These are phyloP conservation scores for Tretioscincus oriximinensis DNA, from an alignment of 2,113 vertebrate species.

Conservation along the genomic window DNA sequence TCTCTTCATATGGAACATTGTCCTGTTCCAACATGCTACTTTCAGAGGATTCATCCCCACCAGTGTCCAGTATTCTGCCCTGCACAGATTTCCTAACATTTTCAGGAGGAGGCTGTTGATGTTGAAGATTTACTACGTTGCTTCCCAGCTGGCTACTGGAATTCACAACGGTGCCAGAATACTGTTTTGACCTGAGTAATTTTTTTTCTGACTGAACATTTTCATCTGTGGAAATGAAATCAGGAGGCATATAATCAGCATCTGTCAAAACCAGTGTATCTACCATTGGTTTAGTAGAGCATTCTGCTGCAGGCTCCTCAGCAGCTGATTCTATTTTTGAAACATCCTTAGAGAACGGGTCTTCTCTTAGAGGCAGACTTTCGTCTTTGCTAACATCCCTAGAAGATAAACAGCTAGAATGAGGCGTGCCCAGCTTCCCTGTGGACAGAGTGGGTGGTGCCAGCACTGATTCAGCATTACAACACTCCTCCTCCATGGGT, in stretches of 20 bases:
- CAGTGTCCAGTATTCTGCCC: constrained; percentile 39
- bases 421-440: constrained; percentile 56
- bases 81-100: constrained; percentile 48
- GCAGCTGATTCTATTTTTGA: constrained; percentile 45
- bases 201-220: constrained; percentile 54
- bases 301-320: constrained; percentile 35
- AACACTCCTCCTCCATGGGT: constrained; percentile 68
- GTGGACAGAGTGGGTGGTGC: constrained; percentile 67
- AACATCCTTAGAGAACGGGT: constrained; percentile 54
- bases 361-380: constrained; percentile 56
- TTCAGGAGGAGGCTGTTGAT: constrained; percentile 39
- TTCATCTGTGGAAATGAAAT: constrained; percentile 45
- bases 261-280: constrained; percentile 55
- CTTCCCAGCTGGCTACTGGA: constrained; percentile 41
- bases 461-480: constrained; percentile 43
- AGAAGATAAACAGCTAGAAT: constrained; percentile 49
- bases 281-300: constrained; percentile 48
- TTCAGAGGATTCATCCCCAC: constrained; percentile 32
- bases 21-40: constrained; percentile 39
- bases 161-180: constrained; percentile 43
- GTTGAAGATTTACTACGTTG: constrained; percentile 63
- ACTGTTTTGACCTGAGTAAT: constrained; percentile 53
- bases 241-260: constrained; percentile 48
- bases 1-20: constrained; percentile 39
- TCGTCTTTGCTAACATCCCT: constrained; percentile 52